A percentile compares a stretch with the other conserved stretches of the same genome.
phyloP scores from a whole-genome alignment of 2,797 vertebrate species.

The Scomberomorus guttatus region DNA sequence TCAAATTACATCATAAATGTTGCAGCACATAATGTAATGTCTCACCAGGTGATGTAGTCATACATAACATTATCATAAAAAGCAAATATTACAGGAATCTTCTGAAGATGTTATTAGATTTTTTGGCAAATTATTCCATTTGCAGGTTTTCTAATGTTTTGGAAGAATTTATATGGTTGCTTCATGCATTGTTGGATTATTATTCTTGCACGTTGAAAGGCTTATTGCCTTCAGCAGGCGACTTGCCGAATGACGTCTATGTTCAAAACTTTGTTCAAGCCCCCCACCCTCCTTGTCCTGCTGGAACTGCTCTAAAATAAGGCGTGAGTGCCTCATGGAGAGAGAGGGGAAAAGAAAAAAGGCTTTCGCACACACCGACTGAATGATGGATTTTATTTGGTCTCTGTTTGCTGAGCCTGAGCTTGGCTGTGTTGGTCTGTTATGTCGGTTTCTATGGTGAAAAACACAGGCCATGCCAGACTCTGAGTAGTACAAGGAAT shows the following conservation, averaged over 20 bases:
- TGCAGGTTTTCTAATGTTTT: conserved; percentile 21
- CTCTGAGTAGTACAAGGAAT: conserved; percentile 82
- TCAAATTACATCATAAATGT: conserved; percentile 4
- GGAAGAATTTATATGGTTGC: conserved; percentile 14
- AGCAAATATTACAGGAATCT: background rate
- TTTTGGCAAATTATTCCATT: background rate
- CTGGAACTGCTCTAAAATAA: conserved; percentile 68
- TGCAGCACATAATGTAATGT: conserved; percentile 4
- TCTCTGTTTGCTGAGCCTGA: conserved; percentile 87
- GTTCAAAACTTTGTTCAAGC: conserved; percentile 59
- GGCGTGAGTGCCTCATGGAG: conserved; percentile 51
- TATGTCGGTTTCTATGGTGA: conserved; percentile 98
- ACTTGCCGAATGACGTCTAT: conserved; percentile 65
- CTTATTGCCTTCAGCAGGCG: conserved; percentile 37
- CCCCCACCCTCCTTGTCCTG: conserved; percentile 39
- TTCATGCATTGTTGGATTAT: background rate
- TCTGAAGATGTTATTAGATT: background rate
- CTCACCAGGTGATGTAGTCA: background rate
- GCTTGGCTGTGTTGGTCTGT: conserved; percentile 87
- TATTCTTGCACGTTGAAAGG: conserved; percentile 43
- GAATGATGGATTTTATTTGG: conserved; percentile 85
- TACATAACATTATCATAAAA: background rate
- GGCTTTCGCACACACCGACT: conserved; percentile 61
- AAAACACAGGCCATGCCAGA: conserved; percentile 87
- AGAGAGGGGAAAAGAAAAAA: conserved; percentile 35